These are phyloP conservation scores for Macrotus californicus DNA, from an alignment of 2,113 vertebrate species.

Conservation along the genomic window DNA sequence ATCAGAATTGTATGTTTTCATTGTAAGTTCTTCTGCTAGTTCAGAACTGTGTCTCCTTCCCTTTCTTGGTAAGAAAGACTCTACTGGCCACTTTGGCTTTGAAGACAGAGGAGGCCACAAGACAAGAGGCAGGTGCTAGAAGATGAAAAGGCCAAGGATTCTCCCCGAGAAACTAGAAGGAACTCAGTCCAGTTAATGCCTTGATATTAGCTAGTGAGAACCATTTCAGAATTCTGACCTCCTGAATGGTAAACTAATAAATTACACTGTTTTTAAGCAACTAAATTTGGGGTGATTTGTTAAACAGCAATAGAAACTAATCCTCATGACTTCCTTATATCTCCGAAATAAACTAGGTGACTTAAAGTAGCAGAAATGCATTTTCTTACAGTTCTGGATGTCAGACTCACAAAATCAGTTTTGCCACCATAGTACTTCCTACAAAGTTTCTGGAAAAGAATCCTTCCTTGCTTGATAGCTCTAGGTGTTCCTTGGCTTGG, in stretches of 20 bases:
- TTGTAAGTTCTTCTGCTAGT: neutral
- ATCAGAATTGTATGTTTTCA: neutral
- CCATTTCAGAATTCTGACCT: neutral
- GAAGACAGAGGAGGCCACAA: neutral
- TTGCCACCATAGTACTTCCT: neutral
- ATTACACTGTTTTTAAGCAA: neutral
- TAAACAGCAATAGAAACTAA: neutral
- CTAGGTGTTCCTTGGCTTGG: neutral
- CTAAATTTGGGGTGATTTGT: neutral
- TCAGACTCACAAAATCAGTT: neutral
- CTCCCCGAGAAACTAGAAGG: neutral
- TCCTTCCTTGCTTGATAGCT: neutral
- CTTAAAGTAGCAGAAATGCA: neutral
- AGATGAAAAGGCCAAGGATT: neutral
- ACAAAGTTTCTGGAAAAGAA: neutral
- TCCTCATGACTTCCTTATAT: neutral
- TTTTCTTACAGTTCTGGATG: neutral
- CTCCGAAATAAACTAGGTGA: neutral
- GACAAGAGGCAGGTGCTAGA: neutral
- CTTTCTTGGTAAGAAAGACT: neutral
- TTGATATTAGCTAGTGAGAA: neutral
- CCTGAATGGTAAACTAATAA: neutral
- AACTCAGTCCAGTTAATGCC: neutral
- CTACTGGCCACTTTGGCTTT: neutral
- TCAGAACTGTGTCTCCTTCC: neutral